phyloP scores from a whole-genome alignment of 2,888 invertebrate genomes.

The Lepidocyrtoides sp. region DNA sequence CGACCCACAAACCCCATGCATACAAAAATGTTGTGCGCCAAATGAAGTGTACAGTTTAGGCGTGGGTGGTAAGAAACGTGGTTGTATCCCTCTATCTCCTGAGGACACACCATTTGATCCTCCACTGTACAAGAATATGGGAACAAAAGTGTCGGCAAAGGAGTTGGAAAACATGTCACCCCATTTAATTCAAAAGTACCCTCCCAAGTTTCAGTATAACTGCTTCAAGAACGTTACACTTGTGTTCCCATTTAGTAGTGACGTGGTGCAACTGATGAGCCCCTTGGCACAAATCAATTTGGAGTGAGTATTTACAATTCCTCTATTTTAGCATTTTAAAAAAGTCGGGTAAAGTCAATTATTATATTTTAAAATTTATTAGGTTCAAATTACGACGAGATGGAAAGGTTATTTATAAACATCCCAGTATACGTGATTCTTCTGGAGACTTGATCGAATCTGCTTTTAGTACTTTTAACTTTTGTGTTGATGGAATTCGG shows the following conservation, averaged over 20 bases:
- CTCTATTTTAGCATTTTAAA: neutral
- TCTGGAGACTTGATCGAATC: conserved; percentile 75
- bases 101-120: conserved; percentile 74
- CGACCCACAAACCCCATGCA: conserved; percentile 74
- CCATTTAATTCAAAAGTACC: conserved; percentile 80
- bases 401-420: conserved; percentile 80
- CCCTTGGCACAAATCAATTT: conserved; percentile 81
- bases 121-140: conserved; percentile 73
- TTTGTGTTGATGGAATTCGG: conserved; percentile 79
- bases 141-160: conserved; percentile 23
- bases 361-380: too few relatives aligned
- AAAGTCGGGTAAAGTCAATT: too few relatives aligned
- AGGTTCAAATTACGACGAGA: conserved; percentile 79
- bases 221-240: conserved; percentile 81
- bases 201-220: conserved; percentile 81
- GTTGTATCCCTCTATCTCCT: conserved; percentile 65
- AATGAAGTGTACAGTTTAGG: conserved; percentile 81
- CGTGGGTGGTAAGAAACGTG: conserved; percentile 70
- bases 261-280: conserved; percentile 79
- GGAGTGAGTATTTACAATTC: conserved; percentile 65
- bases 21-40: conserved; percentile 80
- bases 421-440: conserved; percentile 71
- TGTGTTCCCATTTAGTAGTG: conserved; percentile 79
- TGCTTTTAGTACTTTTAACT: conserved; percentile 78
- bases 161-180: conserved; percentile 71